phyloP scores from a whole-genome alignment of 1,140 invertebrate species.

The Bombus haemorrhoidalis region DNA sequence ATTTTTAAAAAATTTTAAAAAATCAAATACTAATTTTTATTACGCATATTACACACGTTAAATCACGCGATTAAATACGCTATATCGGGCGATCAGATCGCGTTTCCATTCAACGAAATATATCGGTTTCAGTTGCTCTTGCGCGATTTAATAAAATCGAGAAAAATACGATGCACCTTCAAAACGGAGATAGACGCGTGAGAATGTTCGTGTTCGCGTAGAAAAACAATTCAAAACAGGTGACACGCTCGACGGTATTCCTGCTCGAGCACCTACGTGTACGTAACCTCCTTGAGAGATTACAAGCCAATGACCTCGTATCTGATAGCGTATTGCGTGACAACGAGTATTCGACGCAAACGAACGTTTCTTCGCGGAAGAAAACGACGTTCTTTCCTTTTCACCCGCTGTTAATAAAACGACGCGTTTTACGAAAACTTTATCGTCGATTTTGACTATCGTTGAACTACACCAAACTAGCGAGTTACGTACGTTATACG shows the following conservation, averaged over 20 bases:
- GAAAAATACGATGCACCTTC: neutral
- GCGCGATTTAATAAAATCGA: too few species aligned
- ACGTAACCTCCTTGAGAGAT: conserved; percentile 50
- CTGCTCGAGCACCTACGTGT: conserved; percentile 49
- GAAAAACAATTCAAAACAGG: conserved; percentile 22
- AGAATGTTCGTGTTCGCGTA: too few species aligned
- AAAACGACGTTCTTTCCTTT: neutral
- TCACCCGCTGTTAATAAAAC: neutral
- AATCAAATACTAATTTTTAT: neutral
- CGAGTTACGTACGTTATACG: rapidly evolving
- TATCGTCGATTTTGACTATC: neutral
- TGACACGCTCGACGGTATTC: conserved; percentile 33
- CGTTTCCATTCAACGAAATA: too few species aligned
- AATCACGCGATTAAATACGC: too few species aligned
- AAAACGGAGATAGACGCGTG: too few species aligned
- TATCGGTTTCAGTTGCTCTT: neutral
- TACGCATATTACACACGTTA: too few species aligned
- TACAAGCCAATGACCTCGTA: conserved; percentile 59
- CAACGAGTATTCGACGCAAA: neutral
- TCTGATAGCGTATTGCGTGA: conserved; percentile 39
- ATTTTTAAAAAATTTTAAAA: too few species aligned
- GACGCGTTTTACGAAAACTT: neutral
- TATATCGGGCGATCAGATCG: too few species aligned
- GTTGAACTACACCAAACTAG: neutral
- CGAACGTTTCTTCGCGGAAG: neutral